Base-by-base conservation (phyloP, 1,140 invertebrate genomes). In the Drosophila nigrodunni region DNA sequence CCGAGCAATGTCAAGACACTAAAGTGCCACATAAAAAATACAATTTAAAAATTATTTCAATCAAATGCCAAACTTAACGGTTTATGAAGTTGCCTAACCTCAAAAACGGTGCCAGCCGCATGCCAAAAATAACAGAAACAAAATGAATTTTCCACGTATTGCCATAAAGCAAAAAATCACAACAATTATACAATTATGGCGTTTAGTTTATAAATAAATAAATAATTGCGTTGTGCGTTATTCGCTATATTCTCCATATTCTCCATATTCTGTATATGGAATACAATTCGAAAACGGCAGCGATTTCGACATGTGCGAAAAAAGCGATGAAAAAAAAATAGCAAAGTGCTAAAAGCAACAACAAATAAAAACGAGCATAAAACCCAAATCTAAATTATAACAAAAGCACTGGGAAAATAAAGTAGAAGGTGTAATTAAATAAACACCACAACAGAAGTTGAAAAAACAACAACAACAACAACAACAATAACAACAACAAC, bases 371-470 rank as follows among this genome's bases (percentile, higher is more conserved):
- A 57, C 35, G 37, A 41, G 52, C 41, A 70, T 39, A 67, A 55
- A 55, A 55, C 35, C 44, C 54, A 78, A 82, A 82, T 74, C 52
- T 52, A 70, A 76, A 81, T 81, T 81, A 77, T 82, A 79, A 68
- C 68, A 64, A 70, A 68, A 65, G 41, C 46, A 67, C 66, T 57
- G 65, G 39, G 52, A 82, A 82, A 64, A 74, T 72, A 55, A 50
- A 25, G 49, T 55, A 77, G 80, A 87, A 75, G 77, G 68, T 71
- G 78, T 75, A 86, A 86, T 86, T 86, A 86, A 78, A 81, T 62
- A 75, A 80, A 77, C 67, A 61, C 37, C 54, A 75, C 11, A 13
- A 70, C 9, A 57, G 11, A 57, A 57, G 15, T 25, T 15, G 15
- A 55, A 55, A 39, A 35, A 15, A 34, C 1, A 15, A 15, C 15